Evolutionary conservation across 2,113 vertebrate species (phyloP), one percentile per base, ranked within the genome.

Genomic region (Gasterosteus nipponicus): DNA sequence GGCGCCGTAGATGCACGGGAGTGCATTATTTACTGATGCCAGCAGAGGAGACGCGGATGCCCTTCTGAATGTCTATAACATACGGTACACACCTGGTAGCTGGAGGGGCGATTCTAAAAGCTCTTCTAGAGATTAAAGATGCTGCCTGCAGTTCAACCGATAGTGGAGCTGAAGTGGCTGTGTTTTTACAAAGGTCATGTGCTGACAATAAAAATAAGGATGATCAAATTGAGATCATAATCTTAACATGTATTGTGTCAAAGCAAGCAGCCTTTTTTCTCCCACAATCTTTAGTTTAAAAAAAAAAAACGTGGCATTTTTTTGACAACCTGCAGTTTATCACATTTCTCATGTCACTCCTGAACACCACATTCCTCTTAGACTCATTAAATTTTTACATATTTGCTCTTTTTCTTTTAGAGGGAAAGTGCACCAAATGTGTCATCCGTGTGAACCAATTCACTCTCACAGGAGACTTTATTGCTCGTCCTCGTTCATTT

Each of bases 281-380:
- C 46, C 41, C 38, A 5, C 38, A 56, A 11, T 22, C 35, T 51
- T 29, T 26, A 6, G 22, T 68, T 38, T 7, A 38, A 38, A 38
- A 38, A 38, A 38, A 38, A 6, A 38, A 38, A 33, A 33, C 33
- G 3, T 33, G 33, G 69, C 72, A 72, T 80, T 81, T 66, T 22
- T 14, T 29, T 60, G 73, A 80, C 78, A 74, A 46, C 64, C 68
- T 63, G 29, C 51, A 63, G 58, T 73, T 88, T 83, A 81, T 75
- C 61, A 54, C 75, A 75, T 82, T 82, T 60, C 39, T 84, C 46
- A 49, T 77, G 53, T 82, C 77, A 44, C 77, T 82, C 70, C 77
- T 56, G 75, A 91, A 90, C 91, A 89, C 74, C 79, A 74, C 33
- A 89, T 91, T 86, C 84, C 88, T 91, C 78, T 92, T 88, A 88